Evolutionary conservation across 2,888 invertebrate genomes (phyloP), one percentile per base, ranked within the genome.

Genomic region (Syrista parreyssii): DNA sequence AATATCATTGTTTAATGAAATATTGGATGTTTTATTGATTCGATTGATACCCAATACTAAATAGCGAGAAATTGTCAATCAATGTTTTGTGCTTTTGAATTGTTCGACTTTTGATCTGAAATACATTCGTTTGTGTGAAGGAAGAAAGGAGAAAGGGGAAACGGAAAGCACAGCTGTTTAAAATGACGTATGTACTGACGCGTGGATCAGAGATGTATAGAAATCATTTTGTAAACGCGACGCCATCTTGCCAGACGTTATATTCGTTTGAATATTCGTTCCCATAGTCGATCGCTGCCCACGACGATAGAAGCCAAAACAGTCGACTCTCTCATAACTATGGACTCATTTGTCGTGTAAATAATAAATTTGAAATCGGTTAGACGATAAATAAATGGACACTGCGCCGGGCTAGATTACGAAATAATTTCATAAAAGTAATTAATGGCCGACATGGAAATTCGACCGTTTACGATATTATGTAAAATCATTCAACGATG

Each of bases 361-460:
- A 81, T 81, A 81, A 79, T 77, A 79, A 79, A 80, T 78, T 80
- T 75, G 76, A 80, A 80, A 79, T 80, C 78, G 75, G 79, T 81
- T 80, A 81, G 81, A 79, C 34, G 34, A 34, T 34, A 34, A 34
- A 34, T 81, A 77, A 79, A 77, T 79, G 81, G 78, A 81, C 81
- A 79, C 79, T 81, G 79, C 76, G 79, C 77, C 79, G 79, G 77
- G 76, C 75, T 79, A 68, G n/a, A 12, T 68, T 68, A 30, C 9
- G 30, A 23, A 68, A 30, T 68, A 23, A 68, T 68, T 30, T 23
- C 23, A 68, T 68, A 68, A 68, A 12, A 68, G 68, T 30, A 68
- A 34, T 34, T 30, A 68, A 30, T 68, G 23, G 23, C 23, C 68
- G 68, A 23, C 15, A 4, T 6, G 9, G 30, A 68, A 68, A 30